phyloP scores from a whole-genome alignment of 2,888 invertebrate genomes.

The Nomada ferruginata region DNA sequence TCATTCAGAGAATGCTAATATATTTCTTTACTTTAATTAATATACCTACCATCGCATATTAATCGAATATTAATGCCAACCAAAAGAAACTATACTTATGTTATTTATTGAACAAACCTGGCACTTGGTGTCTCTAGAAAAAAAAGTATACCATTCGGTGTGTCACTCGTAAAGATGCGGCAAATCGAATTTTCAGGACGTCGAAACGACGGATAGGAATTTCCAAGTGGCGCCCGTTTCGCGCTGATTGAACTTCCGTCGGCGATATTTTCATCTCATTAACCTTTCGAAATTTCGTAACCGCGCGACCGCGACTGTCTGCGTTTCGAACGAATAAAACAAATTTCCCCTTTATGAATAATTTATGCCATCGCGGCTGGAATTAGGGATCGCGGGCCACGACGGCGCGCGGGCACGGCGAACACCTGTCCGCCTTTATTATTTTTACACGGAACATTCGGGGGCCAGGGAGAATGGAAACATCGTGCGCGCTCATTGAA shows the following conservation, averaged over 20 bases:
- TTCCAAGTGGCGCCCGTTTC: slow-evolving; percentile 10
- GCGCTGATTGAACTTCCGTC: slow-evolving; percentile 32
- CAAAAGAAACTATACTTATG: too few relatives aligned
- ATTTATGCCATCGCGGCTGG: slow-evolving; percentile 47
- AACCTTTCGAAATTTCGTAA: slow-evolving; percentile 50
- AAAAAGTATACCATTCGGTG: neutral
- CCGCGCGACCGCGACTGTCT: neutral
- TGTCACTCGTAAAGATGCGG: neutral
- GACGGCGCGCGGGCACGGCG: slow-evolving; percentile 10
- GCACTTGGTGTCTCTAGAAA: neutral
- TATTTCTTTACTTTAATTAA: too few relatives aligned
- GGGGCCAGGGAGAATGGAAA: slow-evolving; percentile 26
- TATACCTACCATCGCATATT: too few relatives aligned
- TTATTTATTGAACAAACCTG: too few relatives aligned
- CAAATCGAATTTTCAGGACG: neutral
- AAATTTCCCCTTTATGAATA: slow-evolving; percentile 56
- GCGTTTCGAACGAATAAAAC: slow-evolving; percentile 50
- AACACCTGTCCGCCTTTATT: slow-evolving; percentile 52
- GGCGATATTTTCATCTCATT: slow-evolving; percentile 52
- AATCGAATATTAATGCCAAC: too few relatives aligned
- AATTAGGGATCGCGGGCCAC: slow-evolving; percentile 53
- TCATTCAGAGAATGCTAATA: too few relatives aligned
- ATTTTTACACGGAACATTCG: slow-evolving; percentile 53
- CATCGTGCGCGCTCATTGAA: slow-evolving; percentile 62
- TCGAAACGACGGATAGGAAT: neutral